Percentiles rank a stretch among this genome's conserved stretches.
Evolutionary conservation across 2,888 invertebrate genomes (phyloP).

Genomic region (Cordilura impudica): DNA sequence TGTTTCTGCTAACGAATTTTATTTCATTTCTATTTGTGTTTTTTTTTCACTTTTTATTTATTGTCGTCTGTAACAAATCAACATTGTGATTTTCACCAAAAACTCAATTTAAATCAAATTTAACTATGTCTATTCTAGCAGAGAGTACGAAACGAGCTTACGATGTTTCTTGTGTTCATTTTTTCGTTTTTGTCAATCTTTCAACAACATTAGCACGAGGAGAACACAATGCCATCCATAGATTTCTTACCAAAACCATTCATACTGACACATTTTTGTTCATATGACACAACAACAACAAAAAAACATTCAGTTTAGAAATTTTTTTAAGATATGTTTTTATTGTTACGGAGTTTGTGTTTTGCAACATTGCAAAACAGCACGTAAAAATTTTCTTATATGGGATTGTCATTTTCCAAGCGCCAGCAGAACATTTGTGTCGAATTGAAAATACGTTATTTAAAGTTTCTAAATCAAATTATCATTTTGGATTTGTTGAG

Average conservation of each 20-base stretch:
- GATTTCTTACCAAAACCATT: background rate
- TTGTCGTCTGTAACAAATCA: constrained; percentile 61
- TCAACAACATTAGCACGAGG: background rate
- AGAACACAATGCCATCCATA: background rate
- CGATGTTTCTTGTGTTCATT: background rate
- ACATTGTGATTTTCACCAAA: constrained; percentile 61
- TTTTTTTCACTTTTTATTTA: constrained; percentile 38
- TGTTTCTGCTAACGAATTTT: background rate
- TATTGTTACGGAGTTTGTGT: too few species aligned
- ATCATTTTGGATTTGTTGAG: constrained; percentile 21
- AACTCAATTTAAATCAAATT: constrained; percentile 63
- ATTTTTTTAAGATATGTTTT: background rate
- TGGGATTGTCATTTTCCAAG: background rate
- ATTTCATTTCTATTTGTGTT: background rate
- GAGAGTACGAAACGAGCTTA: background rate
- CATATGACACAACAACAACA: background rate
- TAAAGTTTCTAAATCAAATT: constrained; percentile 60
- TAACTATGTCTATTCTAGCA: constrained; percentile 51
- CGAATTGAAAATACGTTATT: constrained; percentile 50
- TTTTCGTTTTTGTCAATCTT: background rate
- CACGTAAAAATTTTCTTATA: background rate
- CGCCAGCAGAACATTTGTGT: background rate
- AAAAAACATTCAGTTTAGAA: background rate
- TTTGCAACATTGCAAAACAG: background rate
- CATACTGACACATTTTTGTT: too few species aligned